Base-by-base conservation (phyloP, 1,140 invertebrate species). In the Trichonephila inaurata region DNA sequence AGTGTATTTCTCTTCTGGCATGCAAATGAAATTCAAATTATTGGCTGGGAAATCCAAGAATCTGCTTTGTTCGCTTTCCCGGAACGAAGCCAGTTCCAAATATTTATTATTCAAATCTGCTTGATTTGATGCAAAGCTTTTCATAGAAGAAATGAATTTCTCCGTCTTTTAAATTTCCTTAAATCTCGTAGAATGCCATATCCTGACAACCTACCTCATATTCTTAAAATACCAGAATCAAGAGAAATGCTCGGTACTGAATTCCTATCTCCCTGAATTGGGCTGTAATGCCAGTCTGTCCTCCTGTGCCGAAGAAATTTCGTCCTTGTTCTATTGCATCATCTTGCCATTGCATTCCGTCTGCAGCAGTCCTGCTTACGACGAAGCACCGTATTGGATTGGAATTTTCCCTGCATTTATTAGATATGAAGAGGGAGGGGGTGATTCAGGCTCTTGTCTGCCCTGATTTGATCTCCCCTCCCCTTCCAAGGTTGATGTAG, bases 391-490 rank as follows among this genome's bases (percentile, higher is more conserved):
- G 72, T 4, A 40, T 77, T 12, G 72, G 18, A 40, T 33, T 33
- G 72, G 72, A 77, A 77, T 77, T 77, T 77, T 14, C 18, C 51
- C 28, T 40, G 72, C 72, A 40, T 77, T 77, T 77, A 77, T 77
- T 77, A 28, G 28, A 18, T 33, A 28, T 40, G 18, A 19, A 12
- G 28, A 40, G 16, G 33, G 33, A 1, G 5, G 0, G 24, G 69
- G 16, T 14, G 64, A 2, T 51, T 51, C 51, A 51, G 7, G 51
- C 51, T 51, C 51, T 51, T 12, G 51, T 51, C 51, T 51, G 7
- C 51, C 51, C 51, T 51, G 51, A 51, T 51, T 51, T 51, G 51
- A 51, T 51, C 51, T 51, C 10, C 51, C 51, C 7, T 5, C 51
- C 51, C 51, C 10, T 51, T 51, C 51, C 51, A 51, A 51, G n/a